Evolutionary conservation across 2,888 invertebrate species (phyloP).

Genomic region (Agrilus biguttatus): DNA sequence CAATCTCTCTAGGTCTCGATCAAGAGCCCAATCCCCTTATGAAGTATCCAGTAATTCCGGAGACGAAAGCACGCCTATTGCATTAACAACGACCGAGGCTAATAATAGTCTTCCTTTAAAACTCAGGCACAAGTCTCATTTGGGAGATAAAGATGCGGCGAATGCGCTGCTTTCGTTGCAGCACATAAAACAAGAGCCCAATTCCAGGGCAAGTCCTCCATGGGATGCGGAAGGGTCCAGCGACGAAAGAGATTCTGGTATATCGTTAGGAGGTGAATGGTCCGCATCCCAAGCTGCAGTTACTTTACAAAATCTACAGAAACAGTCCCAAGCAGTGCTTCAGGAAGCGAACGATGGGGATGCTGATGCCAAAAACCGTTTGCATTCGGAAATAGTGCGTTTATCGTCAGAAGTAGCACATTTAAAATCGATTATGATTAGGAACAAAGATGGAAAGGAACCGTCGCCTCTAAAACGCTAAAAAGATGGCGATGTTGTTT

Average conservation of each 20-base stretch:
- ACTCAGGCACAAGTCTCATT: constrained; percentile 78
- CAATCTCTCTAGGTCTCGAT: constrained; percentile 46
- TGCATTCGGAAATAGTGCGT: constrained; percentile 74
- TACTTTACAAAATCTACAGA: constrained; percentile 26
- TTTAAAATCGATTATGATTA: constrained; percentile 68
- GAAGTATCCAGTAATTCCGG: constrained; percentile 64
- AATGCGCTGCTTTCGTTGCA: constrained; percentile 66
- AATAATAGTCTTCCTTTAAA: constrained; percentile 79
- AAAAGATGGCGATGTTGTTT: constrained; percentile 1
- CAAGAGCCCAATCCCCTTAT: constrained; percentile 52
- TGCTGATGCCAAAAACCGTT: constrained; percentile 54
- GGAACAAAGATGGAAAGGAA: constrained; percentile 29
- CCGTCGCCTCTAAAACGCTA: constrained; percentile 12
- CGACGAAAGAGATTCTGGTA: constrained; percentile 81
- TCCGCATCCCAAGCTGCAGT: constrained; percentile 29
- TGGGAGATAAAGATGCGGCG: constrained; percentile 81
- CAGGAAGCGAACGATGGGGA: constrained; percentile 18
- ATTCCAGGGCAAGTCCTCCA: constrained; percentile 62
- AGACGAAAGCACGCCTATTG: constrained; percentile 36
- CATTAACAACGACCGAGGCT: constrained; percentile 35
- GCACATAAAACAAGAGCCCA: constrained; percentile 77
- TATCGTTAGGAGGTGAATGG: constrained; percentile 65
- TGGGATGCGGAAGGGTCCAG: constrained; percentile 85
- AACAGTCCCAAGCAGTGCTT: constrained; percentile 27
- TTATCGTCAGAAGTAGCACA: constrained; percentile 85